Conservation (phyloP, 2,797 vertebrate species). For the Decapterus maruadsi region DNA sequence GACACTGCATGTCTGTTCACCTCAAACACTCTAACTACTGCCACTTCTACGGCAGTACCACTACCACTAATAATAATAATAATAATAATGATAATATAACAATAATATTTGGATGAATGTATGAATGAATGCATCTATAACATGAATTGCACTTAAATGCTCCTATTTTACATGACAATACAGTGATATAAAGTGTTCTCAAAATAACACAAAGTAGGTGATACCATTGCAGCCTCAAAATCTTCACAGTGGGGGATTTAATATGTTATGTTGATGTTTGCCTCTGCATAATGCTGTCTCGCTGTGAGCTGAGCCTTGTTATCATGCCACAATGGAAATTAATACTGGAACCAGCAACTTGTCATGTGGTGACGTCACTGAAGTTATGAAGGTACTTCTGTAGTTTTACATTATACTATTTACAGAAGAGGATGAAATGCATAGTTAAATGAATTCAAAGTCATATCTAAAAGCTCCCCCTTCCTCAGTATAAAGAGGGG, state of each 20-base stretch:
- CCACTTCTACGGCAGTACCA: too few species aligned
- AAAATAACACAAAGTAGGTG: slow-evolving; percentile 5
- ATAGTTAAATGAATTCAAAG: too few species aligned
- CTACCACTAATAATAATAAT: too few species aligned
- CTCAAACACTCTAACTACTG: too few species aligned
- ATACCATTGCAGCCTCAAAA: not conserved
- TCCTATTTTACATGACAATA: slow-evolving; percentile 4
- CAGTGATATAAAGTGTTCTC: not conserved
- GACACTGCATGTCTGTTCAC: not conserved
- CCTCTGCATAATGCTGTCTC: slow-evolving; percentile 1
- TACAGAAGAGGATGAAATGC: too few species aligned
- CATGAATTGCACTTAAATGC: slow-evolving; percentile 1
- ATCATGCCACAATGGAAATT: not conserved
- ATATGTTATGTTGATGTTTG: slow-evolving; percentile 2
- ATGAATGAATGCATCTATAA: not conserved
- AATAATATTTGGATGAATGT: not conserved
- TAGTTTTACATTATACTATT: too few species aligned
- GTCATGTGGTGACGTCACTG: not conserved
- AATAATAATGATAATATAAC: too few species aligned
- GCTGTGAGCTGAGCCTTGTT: not conserved
- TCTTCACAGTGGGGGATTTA: slow-evolving; percentile 5
- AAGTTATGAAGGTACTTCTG: too few species aligned
- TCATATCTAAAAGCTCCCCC: too few species aligned
- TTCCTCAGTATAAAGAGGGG: too few species aligned
- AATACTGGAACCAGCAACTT: not conserved